These are phyloP conservation scores for Prietella phreatophila DNA, from an alignment of 2,113 vertebrate species.

Conservation along the genomic window DNA sequence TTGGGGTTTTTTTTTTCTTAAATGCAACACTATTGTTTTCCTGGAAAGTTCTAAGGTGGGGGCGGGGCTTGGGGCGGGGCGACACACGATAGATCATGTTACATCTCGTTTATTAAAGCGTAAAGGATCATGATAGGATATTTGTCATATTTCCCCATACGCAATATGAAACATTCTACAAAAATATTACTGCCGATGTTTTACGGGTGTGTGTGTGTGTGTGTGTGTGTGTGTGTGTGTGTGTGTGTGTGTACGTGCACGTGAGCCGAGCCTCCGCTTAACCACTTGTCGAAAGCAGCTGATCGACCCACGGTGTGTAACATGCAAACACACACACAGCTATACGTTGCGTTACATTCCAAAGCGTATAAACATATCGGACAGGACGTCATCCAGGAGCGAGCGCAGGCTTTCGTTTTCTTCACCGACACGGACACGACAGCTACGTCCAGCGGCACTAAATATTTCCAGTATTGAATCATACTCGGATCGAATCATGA, in stretches of 20 bases:
- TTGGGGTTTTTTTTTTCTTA: no score
- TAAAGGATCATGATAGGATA: neutral
- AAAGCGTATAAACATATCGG: neutral
- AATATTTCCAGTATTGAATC: neutral
- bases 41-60: no score
- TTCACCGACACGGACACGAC: neutral
- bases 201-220: neutral
- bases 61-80: no score
- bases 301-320: constrained; percentile 8
- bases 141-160: neutral
- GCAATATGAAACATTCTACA: neutral
- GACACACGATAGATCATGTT: no score
- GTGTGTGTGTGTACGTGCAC: neutral
- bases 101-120: neutral
- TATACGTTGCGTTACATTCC: neutral
- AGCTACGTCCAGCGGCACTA: neutral
- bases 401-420: neutral
- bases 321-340: neutral
- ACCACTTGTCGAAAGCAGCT: constrained; percentile 32
- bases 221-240: constrained; percentile 1
- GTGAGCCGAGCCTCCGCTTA: neutral
- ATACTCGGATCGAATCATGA: neutral
- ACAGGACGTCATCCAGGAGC: neutral
- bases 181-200: neutral
- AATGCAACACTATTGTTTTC: no score